Percentiles rank a stretch among this genome's conserved stretches.
These are phyloP conservation scores for Psilopsiagon aurifrons DNA, from an alignment of 2,113 vertebrate species.

Conservation along the genomic window DNA sequence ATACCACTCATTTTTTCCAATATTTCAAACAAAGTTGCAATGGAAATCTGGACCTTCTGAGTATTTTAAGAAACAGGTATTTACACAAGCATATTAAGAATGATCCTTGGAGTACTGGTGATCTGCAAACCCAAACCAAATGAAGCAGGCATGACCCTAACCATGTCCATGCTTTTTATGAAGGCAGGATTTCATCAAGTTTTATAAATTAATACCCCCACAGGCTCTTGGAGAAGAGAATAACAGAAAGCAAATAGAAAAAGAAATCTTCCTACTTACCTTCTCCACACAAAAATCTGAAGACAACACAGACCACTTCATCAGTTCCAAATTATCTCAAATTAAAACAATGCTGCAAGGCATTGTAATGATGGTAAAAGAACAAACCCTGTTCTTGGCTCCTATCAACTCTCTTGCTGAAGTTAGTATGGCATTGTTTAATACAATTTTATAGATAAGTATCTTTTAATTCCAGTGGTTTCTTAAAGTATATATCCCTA, in stretches of 20 bases:
- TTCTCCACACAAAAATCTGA: not conserved
- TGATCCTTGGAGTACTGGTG: not conserved
- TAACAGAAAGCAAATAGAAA: not conserved
- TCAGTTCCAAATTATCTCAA: not conserved
- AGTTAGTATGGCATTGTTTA: not conserved
- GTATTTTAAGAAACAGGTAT: not conserved
- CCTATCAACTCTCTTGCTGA: not conserved
- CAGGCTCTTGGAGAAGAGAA: not conserved
- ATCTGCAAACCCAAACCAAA: not conserved
- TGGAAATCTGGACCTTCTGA: not conserved
- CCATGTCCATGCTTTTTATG: not conserved
- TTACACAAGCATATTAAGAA: not conserved
- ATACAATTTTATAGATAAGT: not conserved
- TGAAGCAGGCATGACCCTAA: not conserved
- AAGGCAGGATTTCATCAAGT: not conserved
- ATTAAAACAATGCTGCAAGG: not conserved
- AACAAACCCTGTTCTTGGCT: not conserved
- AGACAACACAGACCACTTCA: not conserved
- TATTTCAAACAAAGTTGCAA: not conserved
- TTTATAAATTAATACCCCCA: not conserved
- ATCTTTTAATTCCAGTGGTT: not conserved
- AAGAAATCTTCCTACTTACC: not conserved
- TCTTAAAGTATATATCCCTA: not conserved
- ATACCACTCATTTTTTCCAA: not conserved
- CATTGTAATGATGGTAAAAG: not conserved